Evolutionary conservation across 2,113 vertebrate species (phyloP).

Genomic region (Zingel zingel): DNA sequence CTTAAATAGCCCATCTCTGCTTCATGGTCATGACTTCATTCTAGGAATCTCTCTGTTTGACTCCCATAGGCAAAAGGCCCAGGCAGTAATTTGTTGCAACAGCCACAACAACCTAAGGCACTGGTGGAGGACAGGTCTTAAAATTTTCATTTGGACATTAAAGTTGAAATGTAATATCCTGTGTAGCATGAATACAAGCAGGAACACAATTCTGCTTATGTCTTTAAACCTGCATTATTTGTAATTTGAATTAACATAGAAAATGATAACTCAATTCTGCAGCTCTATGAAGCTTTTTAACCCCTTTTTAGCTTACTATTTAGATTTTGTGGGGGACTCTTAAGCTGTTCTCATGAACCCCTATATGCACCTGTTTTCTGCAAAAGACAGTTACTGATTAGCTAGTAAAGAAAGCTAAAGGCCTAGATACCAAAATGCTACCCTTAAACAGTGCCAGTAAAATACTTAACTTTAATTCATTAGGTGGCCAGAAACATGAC

Average conservation of each 20-base stretch:
- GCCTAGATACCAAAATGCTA: background rate
- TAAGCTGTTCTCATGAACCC: background rate
- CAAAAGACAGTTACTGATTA: background rate
- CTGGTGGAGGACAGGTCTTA: conserved; percentile 8
- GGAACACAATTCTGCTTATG: background rate
- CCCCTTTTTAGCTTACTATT: background rate
- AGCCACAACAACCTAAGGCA: conserved; percentile 24
- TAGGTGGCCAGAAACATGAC: background rate
- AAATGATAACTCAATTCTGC: background rate
- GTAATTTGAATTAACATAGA: background rate
- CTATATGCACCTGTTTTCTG: background rate
- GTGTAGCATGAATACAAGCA: background rate
- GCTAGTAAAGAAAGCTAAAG: background rate
- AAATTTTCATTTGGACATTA: conserved; percentile 26
- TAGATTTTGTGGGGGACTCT: no score
- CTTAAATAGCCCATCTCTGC: conserved; percentile 50
- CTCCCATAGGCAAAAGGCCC: conserved; percentile 12
- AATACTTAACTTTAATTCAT: background rate
- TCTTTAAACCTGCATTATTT: conserved; percentile 1
- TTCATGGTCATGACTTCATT: conserved; percentile 62
- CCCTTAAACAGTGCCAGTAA: background rate
- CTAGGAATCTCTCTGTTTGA: conserved; percentile 51
- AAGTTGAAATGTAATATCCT: background rate
- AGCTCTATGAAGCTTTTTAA: background rate
- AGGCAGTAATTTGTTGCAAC: conserved; percentile 34